Base-by-base conservation (phyloP, 2,888 invertebrate genomes). In the Drosophila fulvimacula region DNA sequence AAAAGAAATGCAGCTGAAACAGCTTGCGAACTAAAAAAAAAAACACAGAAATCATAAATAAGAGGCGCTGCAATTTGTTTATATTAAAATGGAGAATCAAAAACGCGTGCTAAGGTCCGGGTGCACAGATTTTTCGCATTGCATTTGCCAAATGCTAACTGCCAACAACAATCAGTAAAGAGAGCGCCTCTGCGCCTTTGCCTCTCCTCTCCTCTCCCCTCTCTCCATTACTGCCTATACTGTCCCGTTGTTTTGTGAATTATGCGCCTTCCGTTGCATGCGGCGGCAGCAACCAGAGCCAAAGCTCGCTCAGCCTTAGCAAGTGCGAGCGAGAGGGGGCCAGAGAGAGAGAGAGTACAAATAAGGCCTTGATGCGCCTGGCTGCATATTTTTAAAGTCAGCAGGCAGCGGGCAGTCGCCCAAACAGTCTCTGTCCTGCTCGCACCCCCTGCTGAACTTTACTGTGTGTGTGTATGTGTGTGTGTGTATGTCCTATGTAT, bases 211-310 rank as follows among this genome's bases (percentile, higher is more conserved):
- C 39, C 15, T 36, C 27, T 17, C 34, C 13, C 27, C 21, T 15
- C 39, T 30, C 32, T 7, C 17, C 19, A 1, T 15, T 32, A 39
- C 49, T 15, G 38, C 30, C 39, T 30, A 30, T n/a, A 5, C 41
- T 17, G 53, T 70, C 82, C 87, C 82, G 84, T 87, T 87, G 84
- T 84, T 84, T 78, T 79, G 73, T 87, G 76, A 85, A 87, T 87
- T 82, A 85, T 85, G 80, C 87, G 84, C 84, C 80, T 84, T 85
- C 84, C 87, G 87, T 82, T 87, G 84, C 84, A 87, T 84, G 84
- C 66, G 84, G 87, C 80, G 84, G 68, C 84, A 75, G 71, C 70
- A 72, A 46, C 36, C 66, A 51, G 57, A 64, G 73, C 69, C 73
- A 69, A 78, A 60, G 61, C 72, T 61, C 48, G 15, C 41, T 55